These are phyloP conservation scores for Equus przewalskii DNA, from an alignment of 2,113 vertebrate species.

Conservation along the genomic window DNA sequence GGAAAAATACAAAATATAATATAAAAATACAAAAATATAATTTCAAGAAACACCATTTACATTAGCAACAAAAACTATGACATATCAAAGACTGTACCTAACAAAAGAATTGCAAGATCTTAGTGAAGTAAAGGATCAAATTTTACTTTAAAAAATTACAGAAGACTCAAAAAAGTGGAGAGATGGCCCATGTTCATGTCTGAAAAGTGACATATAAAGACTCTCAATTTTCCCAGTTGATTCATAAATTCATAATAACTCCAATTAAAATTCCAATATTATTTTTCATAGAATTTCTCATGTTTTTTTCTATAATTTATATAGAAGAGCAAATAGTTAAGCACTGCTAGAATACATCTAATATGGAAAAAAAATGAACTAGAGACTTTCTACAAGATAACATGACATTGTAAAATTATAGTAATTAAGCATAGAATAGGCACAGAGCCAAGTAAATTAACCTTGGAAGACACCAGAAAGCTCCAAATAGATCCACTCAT, in stretches of 20 bases:
- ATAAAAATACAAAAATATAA: background rate
- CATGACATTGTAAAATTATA: background rate
- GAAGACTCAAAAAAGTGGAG: background rate
- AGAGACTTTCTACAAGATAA: background rate
- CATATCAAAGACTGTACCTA: background rate
- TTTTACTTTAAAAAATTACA: background rate
- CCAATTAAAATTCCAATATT: background rate
- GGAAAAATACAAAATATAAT: background rate
- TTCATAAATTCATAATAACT: background rate
- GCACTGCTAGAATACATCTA: background rate
- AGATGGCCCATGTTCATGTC: background rate
- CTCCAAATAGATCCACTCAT: background rate
- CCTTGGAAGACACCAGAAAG: background rate
- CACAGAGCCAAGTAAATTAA: background rate
- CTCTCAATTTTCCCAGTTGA: background rate
- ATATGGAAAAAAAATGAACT: background rate
- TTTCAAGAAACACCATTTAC: background rate
- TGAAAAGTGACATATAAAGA: background rate
- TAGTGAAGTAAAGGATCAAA: background rate
- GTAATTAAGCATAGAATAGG: background rate
- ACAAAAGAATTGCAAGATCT: background rate
- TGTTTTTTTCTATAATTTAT: background rate
- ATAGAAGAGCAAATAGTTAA: background rate
- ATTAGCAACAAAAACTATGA: background rate
- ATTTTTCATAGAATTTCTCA: background rate